Evolutionary conservation across 2,797 vertebrate species (phyloP).

Genomic region (Hephaestus fuliginosus): DNA sequence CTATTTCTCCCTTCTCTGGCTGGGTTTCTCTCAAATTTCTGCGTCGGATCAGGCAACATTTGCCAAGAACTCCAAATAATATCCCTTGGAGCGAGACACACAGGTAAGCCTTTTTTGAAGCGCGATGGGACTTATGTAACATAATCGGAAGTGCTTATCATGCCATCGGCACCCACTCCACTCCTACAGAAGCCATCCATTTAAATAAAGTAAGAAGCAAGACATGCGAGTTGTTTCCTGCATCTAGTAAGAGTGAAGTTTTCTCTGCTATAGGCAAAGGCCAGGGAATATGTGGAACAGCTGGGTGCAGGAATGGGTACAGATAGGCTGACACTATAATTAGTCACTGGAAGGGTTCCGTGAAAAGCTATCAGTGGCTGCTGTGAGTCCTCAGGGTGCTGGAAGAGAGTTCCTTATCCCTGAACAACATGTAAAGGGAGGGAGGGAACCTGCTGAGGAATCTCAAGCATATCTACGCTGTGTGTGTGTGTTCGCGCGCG

Average conservation of each 20-base stretch:
- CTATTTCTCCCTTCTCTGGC: slow-evolving; percentile 21
- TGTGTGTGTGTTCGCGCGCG: slow-evolving; percentile 1
- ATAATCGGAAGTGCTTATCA: slow-evolving; percentile 52
- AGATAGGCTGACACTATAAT: slow-evolving; percentile 65
- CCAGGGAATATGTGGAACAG: slow-evolving; percentile 52
- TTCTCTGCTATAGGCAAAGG: slow-evolving; percentile 25
- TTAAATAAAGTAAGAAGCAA: slow-evolving; percentile 45
- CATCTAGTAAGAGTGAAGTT: slow-evolving; percentile 31
- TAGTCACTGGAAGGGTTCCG: slow-evolving; percentile 53
- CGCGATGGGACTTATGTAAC: slow-evolving; percentile 31
- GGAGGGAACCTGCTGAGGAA: slow-evolving; percentile 67
- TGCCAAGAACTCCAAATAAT: slow-evolving; percentile 32
- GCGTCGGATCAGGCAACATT: slow-evolving; percentile 10
- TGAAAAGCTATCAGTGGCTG: slow-evolving; percentile 48
- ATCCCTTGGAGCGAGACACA: slow-evolving; percentile 23
- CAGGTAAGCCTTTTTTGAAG: slow-evolving; percentile 46
- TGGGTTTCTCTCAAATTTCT: slow-evolving; percentile 8
- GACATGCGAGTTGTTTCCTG: slow-evolving; percentile 27
- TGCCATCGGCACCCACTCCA: slow-evolving; percentile 55
- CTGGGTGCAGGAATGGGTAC: slow-evolving; percentile 47
- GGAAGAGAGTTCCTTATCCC: slow-evolving; percentile 59
- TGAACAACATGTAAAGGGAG: slow-evolving; percentile 53
- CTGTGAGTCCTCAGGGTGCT: slow-evolving; percentile 50
- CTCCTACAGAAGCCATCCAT: slow-evolving; percentile 40
- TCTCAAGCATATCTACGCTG: slow-evolving; percentile 51